Conservation (phyloP, 2,888 invertebrate species). For the Drosophila villosipedis region DNA sequence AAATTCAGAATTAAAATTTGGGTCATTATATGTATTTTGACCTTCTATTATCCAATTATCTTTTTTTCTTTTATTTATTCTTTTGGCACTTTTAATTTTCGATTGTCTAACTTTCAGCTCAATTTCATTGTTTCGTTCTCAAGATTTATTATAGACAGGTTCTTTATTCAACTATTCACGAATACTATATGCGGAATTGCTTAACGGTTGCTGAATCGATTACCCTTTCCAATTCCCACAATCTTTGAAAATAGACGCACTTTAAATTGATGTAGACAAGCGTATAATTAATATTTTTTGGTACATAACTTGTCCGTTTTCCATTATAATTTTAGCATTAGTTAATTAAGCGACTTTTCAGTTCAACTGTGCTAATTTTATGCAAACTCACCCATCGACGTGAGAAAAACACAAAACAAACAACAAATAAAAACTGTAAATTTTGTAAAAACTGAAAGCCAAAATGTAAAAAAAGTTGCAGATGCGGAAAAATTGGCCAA, state of each 20-base stretch:
- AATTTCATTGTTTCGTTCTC: conserved; percentile 32
- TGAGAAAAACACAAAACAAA: conserved; percentile 41
- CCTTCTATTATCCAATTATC: conserved; percentile 9
- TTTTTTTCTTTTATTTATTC: background rate
- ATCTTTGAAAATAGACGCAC: conserved; percentile 36
- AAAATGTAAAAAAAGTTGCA: conserved; percentile 28
- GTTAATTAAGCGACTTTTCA: conserved; percentile 59
- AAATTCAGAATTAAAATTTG: background rate
- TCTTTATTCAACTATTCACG: conserved; percentile 3
- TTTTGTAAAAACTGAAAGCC: conserved; percentile 46
- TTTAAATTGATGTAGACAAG: conserved; percentile 43
- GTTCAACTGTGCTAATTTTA: conserved; percentile 63
- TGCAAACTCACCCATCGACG: conserved; percentile 68
- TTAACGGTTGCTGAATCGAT: conserved; percentile 28
- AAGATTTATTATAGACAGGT: conserved; percentile 27
- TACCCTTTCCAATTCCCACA: conserved; percentile 41
- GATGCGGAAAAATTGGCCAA: conserved; percentile 76
- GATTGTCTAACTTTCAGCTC: conserved; percentile 27
- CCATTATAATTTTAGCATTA: conserved; percentile 43
- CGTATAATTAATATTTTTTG: conserved; percentile 46
- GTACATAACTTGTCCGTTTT: conserved; percentile 51
- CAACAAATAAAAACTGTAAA: conserved; percentile 32
- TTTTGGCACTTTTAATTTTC: conserved; percentile 18
- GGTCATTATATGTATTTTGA: conserved; percentile 13
- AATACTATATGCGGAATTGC: conserved; percentile 5